phyloP scores from a whole-genome alignment of 37 sponge, comb jelly and placozoan species.

The Aphrocallistes beatrix region DNA sequence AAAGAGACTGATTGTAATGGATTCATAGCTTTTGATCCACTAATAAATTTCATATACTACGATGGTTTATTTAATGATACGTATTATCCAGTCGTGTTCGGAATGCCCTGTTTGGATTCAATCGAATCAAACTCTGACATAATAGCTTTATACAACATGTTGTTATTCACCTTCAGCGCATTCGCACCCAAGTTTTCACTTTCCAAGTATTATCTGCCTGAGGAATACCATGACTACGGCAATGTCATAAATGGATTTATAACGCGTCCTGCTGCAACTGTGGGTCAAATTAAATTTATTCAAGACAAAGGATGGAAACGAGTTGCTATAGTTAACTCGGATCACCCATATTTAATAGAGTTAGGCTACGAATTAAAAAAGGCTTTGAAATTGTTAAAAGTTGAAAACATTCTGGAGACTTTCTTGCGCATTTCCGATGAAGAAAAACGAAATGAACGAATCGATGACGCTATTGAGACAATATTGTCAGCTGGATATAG shows the following conservation, averaged over 20 bases:
- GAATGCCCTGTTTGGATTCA: neutral
- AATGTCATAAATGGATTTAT: neutral
- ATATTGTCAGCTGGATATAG: neutral
- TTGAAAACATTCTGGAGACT: neutral
- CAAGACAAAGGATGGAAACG: neutral
- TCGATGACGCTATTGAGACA: neutral
- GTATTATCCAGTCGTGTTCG: neutral
- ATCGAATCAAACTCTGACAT: neutral
- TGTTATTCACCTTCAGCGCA: neutral
- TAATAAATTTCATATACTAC: neutral
- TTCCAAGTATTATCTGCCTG: no score
- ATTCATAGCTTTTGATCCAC: neutral
- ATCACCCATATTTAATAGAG: neutral
- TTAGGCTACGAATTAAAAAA: neutral
- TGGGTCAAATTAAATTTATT: neutral
- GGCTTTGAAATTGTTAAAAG: neutral
- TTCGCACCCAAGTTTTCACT: neutral
- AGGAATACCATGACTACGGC: no score
- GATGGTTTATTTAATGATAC: no score
- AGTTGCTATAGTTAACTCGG: neutral
- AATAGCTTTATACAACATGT: neutral
- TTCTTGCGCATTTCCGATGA: neutral
- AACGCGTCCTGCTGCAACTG: neutral
- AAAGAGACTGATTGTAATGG: neutral
- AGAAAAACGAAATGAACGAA: neutral